These are phyloP conservation scores for Drosophila melanica DNA, from an alignment of 1,140 invertebrate genomes.

Conservation along the genomic window DNA sequence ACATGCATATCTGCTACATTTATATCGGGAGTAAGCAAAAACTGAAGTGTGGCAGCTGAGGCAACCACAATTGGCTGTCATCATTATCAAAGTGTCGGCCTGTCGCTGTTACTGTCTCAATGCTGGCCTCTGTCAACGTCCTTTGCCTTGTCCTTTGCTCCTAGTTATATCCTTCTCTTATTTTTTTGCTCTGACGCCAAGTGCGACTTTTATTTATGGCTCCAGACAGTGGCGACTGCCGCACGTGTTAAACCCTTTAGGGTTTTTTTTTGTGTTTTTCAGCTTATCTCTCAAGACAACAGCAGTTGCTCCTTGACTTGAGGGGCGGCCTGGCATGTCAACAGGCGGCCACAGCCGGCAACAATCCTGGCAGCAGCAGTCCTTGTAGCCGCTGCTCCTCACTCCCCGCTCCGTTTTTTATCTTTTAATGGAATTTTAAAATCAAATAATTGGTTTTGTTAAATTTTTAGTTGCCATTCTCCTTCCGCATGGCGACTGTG, in stretches of 20 bases:
- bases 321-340: conserved; percentile 48
- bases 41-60: conserved; percentile 3
- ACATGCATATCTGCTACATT: background rate
- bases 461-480: conserved; percentile 50
- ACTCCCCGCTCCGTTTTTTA: conserved; percentile 39
- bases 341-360: conserved; percentile 47
- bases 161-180: background rate
- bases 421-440: conserved; percentile 73
- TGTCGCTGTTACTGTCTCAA: conserved; percentile 29
- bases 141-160: conserved; percentile 30
- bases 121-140: conserved; percentile 53
- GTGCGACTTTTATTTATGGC: conserved; percentile 67
- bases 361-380: conserved; percentile 31
- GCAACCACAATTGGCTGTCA: conserved; percentile 57
- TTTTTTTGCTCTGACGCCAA: conserved; percentile 10
- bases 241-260: conserved; percentile 68
- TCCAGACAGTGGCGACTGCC: conserved; percentile 26
- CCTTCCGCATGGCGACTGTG: conserved; percentile 10
- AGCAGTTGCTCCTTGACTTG: conserved; percentile 53
- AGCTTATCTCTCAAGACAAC: conserved; percentile 52
- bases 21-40: background rate
- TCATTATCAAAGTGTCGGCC: conserved; percentile 52
- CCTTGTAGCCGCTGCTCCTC: conserved; percentile 14
- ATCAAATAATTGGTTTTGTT: conserved; percentile 73
- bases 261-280: conserved; percentile 9